Evolutionary conservation across 2,888 invertebrate genomes (phyloP), one percentile per base, ranked within the genome.

Genomic region (Scrobipalpa atriplicella): DNA sequence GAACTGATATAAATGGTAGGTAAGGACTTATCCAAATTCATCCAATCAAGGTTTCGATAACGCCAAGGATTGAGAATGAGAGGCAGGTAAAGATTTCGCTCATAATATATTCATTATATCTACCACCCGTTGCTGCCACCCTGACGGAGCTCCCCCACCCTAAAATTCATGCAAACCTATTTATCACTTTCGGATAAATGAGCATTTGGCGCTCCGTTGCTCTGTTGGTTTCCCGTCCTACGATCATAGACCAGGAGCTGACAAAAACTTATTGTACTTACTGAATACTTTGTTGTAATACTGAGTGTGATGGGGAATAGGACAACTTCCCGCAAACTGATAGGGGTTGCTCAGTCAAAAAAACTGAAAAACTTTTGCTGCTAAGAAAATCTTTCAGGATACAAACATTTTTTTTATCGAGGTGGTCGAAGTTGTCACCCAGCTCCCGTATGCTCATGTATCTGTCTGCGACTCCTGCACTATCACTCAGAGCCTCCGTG

Each of bases 141-240:
- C 74, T 69, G 68, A 70, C 66, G 67, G 66, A 2, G 36, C 16
- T n/a, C n/a, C 21, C 10, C 10, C 7, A 69, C 29, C 56, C 36
- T 21, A 67, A 71, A 81, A 86, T 84, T 87, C 89, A 86, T 84
- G 81, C 77, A 75, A 73, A 78, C 77, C 85, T 89, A 90, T 90
- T 89, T 90, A 90, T 90, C 89, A 90, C 84, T 87, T 86, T 82
- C 84, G 79, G 83, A 85, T 87, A 89, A 86, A 88, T 85, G 87
- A 88, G 79, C 86, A 85, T 84, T 84, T 78, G 80, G 61, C 39
- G 61, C 61, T 41, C 29, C 61, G 19, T 41, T 61, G 61, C 61
- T 61, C 41, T 38, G 36, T 38, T 41, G 39, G 61, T 19, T 61
- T 61, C 41, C 61, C 61, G 18, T 61, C 39, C 56, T 41, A 41